A percentile compares a stretch with the other conserved stretches of the same genome.
Evolutionary conservation across 2,888 invertebrate genomes (phyloP).

Genomic region (Chrysomela aeneicollis): DNA sequence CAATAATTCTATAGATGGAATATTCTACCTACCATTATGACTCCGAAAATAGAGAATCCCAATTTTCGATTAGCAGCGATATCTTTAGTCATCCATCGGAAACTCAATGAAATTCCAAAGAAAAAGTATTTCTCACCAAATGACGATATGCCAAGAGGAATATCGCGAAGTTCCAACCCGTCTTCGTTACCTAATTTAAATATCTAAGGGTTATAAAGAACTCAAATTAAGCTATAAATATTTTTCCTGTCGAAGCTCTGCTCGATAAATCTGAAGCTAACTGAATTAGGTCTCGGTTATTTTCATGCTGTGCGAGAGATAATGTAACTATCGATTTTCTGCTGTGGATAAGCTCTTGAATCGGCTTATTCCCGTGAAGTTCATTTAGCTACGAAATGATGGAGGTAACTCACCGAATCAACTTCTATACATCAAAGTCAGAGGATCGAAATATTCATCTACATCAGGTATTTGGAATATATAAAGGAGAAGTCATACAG

Average conservation of each 20-base stretch:
- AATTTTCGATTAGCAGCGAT: too few relatives aligned
- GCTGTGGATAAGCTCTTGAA: not conserved
- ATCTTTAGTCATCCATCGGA: too few relatives aligned
- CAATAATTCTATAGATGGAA: too few relatives aligned
- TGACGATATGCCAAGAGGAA: conserved; percentile 16
- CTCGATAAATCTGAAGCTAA: conserved; percentile 57
- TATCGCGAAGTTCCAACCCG: conserved; percentile 7
- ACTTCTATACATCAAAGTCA: not conserved
- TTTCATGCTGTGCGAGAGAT: conserved; percentile 31
- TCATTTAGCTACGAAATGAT: not conserved
- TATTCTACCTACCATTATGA: too few relatives aligned
- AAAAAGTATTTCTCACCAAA: too few relatives aligned
- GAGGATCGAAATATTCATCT: too few relatives aligned
- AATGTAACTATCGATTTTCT: conserved; percentile 35
- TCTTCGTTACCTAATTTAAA: conserved; percentile 51
- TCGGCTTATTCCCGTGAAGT: not conserved
- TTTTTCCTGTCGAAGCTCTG: conserved; percentile 57
- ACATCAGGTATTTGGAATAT: too few relatives aligned
- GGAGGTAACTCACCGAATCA: not conserved
- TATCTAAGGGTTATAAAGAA: conserved; percentile 55
- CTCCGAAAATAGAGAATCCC: too few relatives aligned
- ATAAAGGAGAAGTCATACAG: too few relatives aligned
- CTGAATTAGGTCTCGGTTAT: conserved; percentile 47
- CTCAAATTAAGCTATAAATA: conserved; percentile 60
- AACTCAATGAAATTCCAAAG: too few relatives aligned